Percentiles rank a stretch among this genome's conserved stretches.
These are phyloP conservation scores for Crocallis elinguaria DNA, from an alignment of 2,888 invertebrate species.

Conservation along the genomic window DNA sequence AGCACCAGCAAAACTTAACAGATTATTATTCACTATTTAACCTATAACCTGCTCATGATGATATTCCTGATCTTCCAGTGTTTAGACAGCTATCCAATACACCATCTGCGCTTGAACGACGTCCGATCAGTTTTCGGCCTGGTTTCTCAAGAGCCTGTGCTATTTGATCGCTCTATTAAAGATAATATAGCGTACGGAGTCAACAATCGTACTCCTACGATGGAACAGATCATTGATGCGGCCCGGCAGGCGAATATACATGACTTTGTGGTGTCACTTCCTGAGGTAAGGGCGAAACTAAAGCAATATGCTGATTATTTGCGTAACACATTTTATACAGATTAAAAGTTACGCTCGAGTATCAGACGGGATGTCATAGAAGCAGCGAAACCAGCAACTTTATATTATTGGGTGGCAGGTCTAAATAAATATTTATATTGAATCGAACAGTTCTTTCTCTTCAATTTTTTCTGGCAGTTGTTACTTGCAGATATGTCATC, in stretches of 20 bases:
- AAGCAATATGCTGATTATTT: not conserved
- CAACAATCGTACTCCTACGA: constrained; percentile 87
- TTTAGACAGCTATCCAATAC: constrained; percentile 51
- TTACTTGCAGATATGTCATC: too few species aligned
- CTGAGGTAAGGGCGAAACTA: constrained; percentile 72
- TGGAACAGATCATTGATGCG: constrained; percentile 90
- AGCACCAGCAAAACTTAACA: too few species aligned
- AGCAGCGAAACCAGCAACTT: too few species aligned
- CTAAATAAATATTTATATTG: too few species aligned
- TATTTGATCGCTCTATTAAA: constrained; percentile 92
- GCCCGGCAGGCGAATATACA: constrained; percentile 93
- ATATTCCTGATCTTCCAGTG: constrained; percentile 16
- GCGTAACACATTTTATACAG: too few species aligned
- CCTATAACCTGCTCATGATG: not conserved
- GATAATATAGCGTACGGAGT: constrained; percentile 96
- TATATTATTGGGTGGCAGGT: too few species aligned
- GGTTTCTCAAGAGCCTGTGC: constrained; percentile 93
- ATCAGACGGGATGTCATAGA: too few species aligned
- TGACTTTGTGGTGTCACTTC: constrained; percentile 89
- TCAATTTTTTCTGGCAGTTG: too few species aligned
- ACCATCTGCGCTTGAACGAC: constrained; percentile 17
- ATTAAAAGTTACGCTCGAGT: too few species aligned
- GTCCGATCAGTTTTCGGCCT: constrained; percentile 83
- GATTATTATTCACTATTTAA: too few species aligned
- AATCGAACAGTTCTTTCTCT: too few species aligned